Base-by-base conservation (phyloP, 2,797 vertebrate species). In the Apogon talboti region DNA sequence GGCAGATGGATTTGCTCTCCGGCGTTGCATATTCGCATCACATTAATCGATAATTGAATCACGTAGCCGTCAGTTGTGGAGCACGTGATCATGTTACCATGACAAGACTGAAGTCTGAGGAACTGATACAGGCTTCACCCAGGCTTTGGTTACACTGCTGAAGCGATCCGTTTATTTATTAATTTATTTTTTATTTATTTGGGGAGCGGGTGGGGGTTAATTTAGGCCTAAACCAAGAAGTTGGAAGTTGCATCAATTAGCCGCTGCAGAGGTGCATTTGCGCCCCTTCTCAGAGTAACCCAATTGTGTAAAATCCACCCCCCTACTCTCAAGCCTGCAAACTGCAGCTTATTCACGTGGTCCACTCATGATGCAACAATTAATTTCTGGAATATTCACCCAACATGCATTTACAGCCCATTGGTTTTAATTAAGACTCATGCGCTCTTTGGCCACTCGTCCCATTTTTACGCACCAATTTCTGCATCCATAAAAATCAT, bases 1-100 rank as follows among this genome's bases (percentile, higher is more conserved):
- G 81, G 82, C 72, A 15, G 56, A 51, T 66, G 66, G 12, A 50
- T 88, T 76, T 67, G 61, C 57, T 71, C 57, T 55, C 53, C 24
- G 43, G 78, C 71, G 12, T 14, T 53, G 63, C 55, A 46, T 75
- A 79, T 86, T 82, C 51, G 61, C 66, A 46, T 77, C 74, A 69
- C 58, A 71, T 82, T 89, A 75, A 90, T 90, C 84, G 87, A 81
- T 89, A 85, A 91, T 91, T 92, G 69, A 91, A 91, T 90, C 84
- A 81, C 88, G 89, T 75, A 79, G 87, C 79, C 71, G 78, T 85
- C 85, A 81, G 80, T 84, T 67, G 82, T 66, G 81, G 71, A 85
- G 81, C 91, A 84, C 91, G 88, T 89, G 91, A 92, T 90, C 87
- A 55, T 81, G 84, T 82, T 73, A 83, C 89, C 83, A 71, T 87